Conservation (phyloP, 2,797 vertebrate species). For the Gymnocypris eckloni region DNA sequence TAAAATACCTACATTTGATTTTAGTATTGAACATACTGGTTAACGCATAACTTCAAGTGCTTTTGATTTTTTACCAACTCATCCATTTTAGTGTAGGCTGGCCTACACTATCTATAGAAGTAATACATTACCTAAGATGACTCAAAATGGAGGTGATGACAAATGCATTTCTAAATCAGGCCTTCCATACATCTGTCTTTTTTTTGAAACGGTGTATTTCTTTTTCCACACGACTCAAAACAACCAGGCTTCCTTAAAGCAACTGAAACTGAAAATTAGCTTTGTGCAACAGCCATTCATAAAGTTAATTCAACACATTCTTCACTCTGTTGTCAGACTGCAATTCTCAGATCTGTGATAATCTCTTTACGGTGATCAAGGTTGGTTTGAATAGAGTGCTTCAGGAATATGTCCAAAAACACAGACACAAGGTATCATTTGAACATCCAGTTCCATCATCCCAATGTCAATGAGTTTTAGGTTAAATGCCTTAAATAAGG, state of each 20-base stretch:
- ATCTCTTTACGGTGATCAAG: background rate
- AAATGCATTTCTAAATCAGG: conserved; percentile 14
- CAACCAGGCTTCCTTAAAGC: background rate
- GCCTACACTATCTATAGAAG: conserved; percentile 56
- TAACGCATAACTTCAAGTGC: conserved; percentile 41
- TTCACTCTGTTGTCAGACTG: background rate
- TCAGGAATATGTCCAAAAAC: background rate
- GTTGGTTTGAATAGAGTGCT: background rate
- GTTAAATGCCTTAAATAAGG: background rate
- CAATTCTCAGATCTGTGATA: background rate
- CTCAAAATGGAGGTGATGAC: conserved; percentile 49
- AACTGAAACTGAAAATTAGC: background rate
- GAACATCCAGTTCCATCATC: background rate
- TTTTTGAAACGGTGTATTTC: background rate
- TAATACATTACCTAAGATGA: conserved; percentile 69
- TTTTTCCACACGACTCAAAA: background rate
- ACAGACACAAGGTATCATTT: background rate
- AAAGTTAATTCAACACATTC: background rate
- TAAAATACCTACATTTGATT: conserved; percentile 4
- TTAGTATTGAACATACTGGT: conserved; percentile 5
- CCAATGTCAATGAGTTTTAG: background rate
- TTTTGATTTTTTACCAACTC: conserved; percentile 62
- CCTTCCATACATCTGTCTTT: background rate
- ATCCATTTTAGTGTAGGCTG: conserved; percentile 55
- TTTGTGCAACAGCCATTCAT: background rate